Conservation (phyloP, 23 tunicate species). For the Clavelina lepadiformis region DNA sequence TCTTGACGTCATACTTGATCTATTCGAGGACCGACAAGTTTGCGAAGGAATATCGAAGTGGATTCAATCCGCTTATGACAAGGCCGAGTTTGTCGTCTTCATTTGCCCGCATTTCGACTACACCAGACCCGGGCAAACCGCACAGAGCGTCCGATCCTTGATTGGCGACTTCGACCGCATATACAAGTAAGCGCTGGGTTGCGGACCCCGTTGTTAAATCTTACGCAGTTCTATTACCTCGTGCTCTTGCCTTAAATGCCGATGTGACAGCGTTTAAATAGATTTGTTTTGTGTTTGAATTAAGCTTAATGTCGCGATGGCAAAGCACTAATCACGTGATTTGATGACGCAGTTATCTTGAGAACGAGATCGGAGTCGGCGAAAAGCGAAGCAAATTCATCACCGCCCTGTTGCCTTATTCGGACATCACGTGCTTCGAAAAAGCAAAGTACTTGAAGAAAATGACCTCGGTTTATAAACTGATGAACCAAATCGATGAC, state of each 20-base stretch:
- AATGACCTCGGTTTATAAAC: constrained; percentile 21
- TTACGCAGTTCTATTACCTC: neutral
- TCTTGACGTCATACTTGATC: constrained; percentile 44
- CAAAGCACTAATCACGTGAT: too few relatives aligned
- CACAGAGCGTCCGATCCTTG: neutral
- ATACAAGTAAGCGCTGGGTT: constrained; percentile 30
- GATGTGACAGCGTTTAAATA: too few relatives aligned
- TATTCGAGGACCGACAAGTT: constrained; percentile 38
- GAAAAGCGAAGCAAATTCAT: neutral
- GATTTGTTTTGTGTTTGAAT: too few relatives aligned
- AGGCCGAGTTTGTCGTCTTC: constrained; percentile 44
- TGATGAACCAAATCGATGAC: constrained; percentile 62
- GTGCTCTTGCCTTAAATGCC: too few relatives aligned
- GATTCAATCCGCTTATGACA: constrained; percentile 27
- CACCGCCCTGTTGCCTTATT: constrained; percentile 46
- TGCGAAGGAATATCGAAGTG: constrained; percentile 14
- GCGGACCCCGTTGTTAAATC: neutral
- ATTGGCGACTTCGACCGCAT: constrained; percentile 37
- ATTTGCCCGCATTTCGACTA: constrained; percentile 47
- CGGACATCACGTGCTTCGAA: constrained; percentile 13
- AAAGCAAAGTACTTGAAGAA: constrained; percentile 16
- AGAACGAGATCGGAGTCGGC: too few relatives aligned
- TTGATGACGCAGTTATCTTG: too few relatives aligned
- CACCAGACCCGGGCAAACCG: constrained; percentile 6
- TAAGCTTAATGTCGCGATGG: too few relatives aligned